Evolutionary conservation across 2,113 vertebrate genomes (phyloP).

Genomic region (Patagioenas fasciata): DNA sequence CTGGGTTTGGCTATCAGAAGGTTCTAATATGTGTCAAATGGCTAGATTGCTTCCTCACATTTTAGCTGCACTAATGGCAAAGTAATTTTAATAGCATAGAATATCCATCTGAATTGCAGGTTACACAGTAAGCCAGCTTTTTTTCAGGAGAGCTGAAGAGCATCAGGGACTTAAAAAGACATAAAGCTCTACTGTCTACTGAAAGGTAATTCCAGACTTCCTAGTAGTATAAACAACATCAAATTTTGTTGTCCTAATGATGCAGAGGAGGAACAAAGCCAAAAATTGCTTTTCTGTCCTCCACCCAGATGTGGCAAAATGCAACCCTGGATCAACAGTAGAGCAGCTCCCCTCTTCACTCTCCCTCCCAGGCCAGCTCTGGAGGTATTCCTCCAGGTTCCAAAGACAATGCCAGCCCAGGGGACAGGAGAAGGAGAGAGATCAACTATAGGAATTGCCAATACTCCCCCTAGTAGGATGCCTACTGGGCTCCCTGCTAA

Average conservation of each 20-base stretch:
- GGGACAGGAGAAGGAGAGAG: neutral
- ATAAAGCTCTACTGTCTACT: neutral
- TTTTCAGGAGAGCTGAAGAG: neutral
- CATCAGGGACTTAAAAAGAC: neutral
- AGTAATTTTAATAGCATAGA: neutral
- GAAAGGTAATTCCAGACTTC: neutral
- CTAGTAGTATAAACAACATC: neutral
- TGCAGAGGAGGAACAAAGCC: neutral
- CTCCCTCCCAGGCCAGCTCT: neutral
- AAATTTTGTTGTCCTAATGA: neutral
- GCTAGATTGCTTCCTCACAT: neutral
- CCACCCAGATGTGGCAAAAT: neutral
- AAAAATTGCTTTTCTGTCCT: neutral
- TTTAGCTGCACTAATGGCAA: constrained; percentile 28
- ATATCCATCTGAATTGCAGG: neutral
- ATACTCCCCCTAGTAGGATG: neutral
- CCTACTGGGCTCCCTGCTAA: neutral
- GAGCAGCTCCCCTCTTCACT: neutral
- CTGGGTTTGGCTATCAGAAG: constrained; percentile 17
- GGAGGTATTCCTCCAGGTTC: neutral
- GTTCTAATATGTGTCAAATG: neutral
- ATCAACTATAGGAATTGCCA: neutral
- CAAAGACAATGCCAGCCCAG: neutral
- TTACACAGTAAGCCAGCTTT: neutral
- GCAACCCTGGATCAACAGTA: neutral